Base-by-base conservation (phyloP, 2,888 invertebrate species). In the Cabera pusaria region DNA sequence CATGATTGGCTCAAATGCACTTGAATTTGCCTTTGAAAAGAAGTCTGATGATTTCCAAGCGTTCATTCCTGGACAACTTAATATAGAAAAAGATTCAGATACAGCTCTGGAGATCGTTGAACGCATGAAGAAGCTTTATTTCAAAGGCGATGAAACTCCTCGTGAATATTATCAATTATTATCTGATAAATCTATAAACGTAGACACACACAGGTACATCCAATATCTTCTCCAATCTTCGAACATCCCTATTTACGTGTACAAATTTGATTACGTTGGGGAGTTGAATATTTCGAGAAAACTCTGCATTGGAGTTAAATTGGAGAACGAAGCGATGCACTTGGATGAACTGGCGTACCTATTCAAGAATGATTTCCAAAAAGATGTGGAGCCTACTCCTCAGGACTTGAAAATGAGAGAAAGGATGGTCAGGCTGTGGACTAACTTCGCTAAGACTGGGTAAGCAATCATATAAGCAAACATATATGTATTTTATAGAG, bases 401-500 rank as follows among this genome's bases (percentile, higher is more conserved):
- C 64, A 75, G 44, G 88, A 88, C 60, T 6, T 74, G 3, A 80
- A 78, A 51, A 77, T 74, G 66, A 75, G 86, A 55, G 88, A 88
- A 52, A 59, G 79, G 25, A 75, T 88, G 73, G 42, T 88, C 10
- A 56, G 77, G 17, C 59, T 90, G 1, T 87, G 88, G 85, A 86
- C 87, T 2, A 89, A 89, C 60, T 90, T 89, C 32, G 85, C 87
- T 9, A 89, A 88, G 60, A 59, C 68, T 49, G 86, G 89, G 89
- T 90, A 49, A 81, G 86, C 14, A n/a, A n/a, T n/a, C n/a, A n/a
- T n/a, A n/a, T n/a, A n/a, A n/a, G n/a, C n/a, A n/a, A n/a, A n/a
- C n/a, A n/a, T n/a, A n/a, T n/a, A n/a, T n/a, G n/a, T n/a, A n/a
- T n/a, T n/a, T n/a, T n/a, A n/a, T n/a, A n/a, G n/a, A n/a, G n/a